A percentile compares a stretch with the other conserved stretches of the same genome.
Evolutionary conservation across 2,888 invertebrate genomes (phyloP).

Genomic region (Odontomyia ornata): DNA sequence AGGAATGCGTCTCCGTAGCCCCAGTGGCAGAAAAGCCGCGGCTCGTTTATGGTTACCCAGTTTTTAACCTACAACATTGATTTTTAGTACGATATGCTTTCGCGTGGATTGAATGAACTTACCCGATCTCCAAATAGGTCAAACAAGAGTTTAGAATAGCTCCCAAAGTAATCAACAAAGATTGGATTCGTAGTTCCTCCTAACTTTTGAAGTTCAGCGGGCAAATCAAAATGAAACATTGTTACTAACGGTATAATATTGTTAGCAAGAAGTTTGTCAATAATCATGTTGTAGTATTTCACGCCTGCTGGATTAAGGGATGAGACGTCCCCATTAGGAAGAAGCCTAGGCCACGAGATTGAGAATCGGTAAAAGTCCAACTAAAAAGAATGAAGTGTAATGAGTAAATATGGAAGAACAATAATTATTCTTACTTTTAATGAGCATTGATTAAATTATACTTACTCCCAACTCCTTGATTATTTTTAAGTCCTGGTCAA

Average conservation of each 20-base stretch:
- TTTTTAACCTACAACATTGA: conserved; percentile 59
- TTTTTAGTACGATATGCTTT: background rate
- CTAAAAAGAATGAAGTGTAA: too few species aligned
- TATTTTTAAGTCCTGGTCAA: conserved; percentile 66
- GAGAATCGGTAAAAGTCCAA: conserved; percentile 68
- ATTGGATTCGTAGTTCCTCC: conserved; percentile 67
- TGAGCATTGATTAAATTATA: background rate
- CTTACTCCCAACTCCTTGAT: conserved; percentile 65
- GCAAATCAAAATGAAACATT: conserved; percentile 68
- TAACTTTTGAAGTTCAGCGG: conserved; percentile 65
- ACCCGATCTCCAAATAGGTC: conserved; percentile 65
- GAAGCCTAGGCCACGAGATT: conserved; percentile 72
- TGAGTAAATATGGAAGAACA: background rate
- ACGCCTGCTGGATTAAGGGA: conserved; percentile 70
- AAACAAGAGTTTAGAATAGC: conserved; percentile 65
- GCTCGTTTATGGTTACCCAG: conserved; percentile 72
- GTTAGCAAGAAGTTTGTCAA: conserved; percentile 69
- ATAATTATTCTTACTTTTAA: too few species aligned
- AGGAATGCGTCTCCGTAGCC: conserved; percentile 65
- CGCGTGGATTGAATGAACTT: conserved; percentile 56
- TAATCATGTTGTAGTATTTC: conserved; percentile 72
- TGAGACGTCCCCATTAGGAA: conserved; percentile 68
- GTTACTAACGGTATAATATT: conserved; percentile 71
- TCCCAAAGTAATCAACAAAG: conserved; percentile 65
- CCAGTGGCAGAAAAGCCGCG: conserved; percentile 61